Base-by-base conservation (phyloP, 2,888 invertebrate species). In the Thecocarcelia acutangulata region DNA sequence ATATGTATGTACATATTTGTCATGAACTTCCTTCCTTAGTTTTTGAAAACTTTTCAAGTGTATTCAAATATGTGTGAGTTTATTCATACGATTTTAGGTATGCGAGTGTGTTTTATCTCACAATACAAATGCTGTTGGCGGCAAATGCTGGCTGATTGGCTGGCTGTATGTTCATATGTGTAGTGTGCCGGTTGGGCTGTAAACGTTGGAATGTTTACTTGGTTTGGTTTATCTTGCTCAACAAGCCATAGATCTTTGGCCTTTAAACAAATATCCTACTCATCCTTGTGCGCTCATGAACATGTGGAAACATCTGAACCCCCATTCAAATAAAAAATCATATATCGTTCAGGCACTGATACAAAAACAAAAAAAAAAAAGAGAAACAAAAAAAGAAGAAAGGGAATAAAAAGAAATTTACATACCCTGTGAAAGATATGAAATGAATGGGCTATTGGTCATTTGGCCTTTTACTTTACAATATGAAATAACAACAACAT, bases 171-270 rank as follows among this genome's bases (percentile, higher is more conserved):
- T 28, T 61, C 28, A 17, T 61, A 33, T 63, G 46, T 24, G 17
- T 68, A 46, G 52, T 33, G 40, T 64, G 56, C 58, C 21, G 42
- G 56, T 1, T 68, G 40, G 42, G 56, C 1, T 68, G 40, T 54
- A 68, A 50, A 42, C 73, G 72, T 52, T 72, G 42, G 33, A 37
- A 61, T 69, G 66, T 77, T 77, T 80, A 46, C 52, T 58, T 70
- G 74, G 74, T 76, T 82, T 78, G 78, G 82, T 78, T 82, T 82
- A 82, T 82, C 82, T 78, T 70, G 69, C 78, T 82, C 82, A 61
- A 82, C 82, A 82, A 78, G 82, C 82, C 82, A 82, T 82, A 82
- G 82, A 82, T 82, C 82, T 82, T 82, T 82, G 82, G 82, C 82
- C 78, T 82, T 82, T 82, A 82, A 82, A 74, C 82, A 82, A 78